phyloP scores from a whole-genome alignment of 92 coral and sea anemone species.

The Meandrina meandrites region DNA sequence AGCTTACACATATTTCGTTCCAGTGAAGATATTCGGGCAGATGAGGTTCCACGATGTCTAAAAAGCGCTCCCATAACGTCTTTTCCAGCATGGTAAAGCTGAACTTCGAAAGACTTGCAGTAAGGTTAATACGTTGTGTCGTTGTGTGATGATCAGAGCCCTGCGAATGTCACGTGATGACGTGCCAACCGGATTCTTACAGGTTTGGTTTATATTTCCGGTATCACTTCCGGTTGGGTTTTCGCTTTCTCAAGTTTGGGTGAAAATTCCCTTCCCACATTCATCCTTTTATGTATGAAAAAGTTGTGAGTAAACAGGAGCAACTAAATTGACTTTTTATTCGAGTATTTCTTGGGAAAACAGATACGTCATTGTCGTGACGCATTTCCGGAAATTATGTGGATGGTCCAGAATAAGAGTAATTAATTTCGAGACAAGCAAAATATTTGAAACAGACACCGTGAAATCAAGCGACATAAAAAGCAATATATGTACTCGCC shows the following conservation, averaged over 20 bases:
- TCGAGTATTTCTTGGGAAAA: neutral
- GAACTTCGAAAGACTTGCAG: neutral
- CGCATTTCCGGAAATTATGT: conserved; percentile 10
- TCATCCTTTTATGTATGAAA: neutral
- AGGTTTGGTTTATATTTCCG: conserved; percentile 7
- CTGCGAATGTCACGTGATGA: conserved; percentile 33
- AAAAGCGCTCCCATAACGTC: conserved; percentile 84
- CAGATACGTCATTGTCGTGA: neutral
- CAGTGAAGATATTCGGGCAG: conserved; percentile 96
- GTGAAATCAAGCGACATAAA: neutral
- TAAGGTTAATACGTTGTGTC: neutral
- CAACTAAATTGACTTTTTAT: neutral
- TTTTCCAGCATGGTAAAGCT: conserved; percentile 55
- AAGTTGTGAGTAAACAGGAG: neutral
- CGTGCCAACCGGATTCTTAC: conserved; percentile 15
- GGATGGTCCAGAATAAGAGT: neutral
- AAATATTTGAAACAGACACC: neutral
- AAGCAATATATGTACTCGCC: neutral
- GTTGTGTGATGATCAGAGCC: neutral
- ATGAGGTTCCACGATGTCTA: conserved; percentile 93
- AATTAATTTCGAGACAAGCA: conserved; percentile 13
- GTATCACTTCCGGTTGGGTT: neutral
- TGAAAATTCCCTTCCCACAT: neutral
- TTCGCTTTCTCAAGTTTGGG: neutral
- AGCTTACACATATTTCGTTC: conserved; percentile 98